These are phyloP conservation scores for Phengaris alcon DNA, from an alignment of 2,888 invertebrate genomes.

Conservation along the genomic window DNA sequence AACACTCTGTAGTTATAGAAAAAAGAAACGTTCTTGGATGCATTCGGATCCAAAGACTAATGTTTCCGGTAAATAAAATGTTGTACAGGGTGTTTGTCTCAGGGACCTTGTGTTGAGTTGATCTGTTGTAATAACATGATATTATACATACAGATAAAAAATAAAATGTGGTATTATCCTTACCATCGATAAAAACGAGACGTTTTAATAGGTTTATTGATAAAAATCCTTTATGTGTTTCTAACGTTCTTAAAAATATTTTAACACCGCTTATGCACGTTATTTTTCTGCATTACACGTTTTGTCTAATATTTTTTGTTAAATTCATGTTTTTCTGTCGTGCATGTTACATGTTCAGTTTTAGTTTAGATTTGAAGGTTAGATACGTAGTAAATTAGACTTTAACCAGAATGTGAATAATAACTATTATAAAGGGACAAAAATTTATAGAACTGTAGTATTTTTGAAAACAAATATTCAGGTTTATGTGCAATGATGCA, in stretches of 20 bases:
- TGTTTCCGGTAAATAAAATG: slow-evolving; percentile 35
- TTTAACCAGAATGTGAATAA: not conserved
- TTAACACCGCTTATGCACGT: slow-evolving; percentile 34
- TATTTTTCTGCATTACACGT: slow-evolving; percentile 23
- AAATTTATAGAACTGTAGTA: not conserved
- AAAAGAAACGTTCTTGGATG: slow-evolving; percentile 61
- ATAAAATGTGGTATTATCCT: not conserved
- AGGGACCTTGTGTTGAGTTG: slow-evolving; percentile 32
- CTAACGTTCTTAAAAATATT: slow-evolving; percentile 25
- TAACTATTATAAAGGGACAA: not conserved
- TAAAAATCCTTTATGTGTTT: slow-evolving; percentile 31
- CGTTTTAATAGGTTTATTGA: not conserved
- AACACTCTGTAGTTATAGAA: slow-evolving; percentile 70
- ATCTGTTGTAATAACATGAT: slow-evolving; percentile 20
- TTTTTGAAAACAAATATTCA: not conserved
- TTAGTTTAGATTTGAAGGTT: not conserved
- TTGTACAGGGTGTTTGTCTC: slow-evolving; percentile 31
- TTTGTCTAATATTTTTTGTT: slow-evolving; percentile 23
- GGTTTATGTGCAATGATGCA: not conserved
- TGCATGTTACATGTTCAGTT: slow-evolving; percentile 13
- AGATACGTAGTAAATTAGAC: not conserved
- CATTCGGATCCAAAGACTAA: slow-evolving; percentile 33
- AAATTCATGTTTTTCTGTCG: slow-evolving; percentile 8
- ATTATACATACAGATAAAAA: not conserved
- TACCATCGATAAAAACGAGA: not conserved